Percentiles rank a stretch among this genome's conserved stretches.
These are phyloP conservation scores for Nematopogon swammerdamellus DNA, from an alignment of 2,888 invertebrate genomes.

Conservation along the genomic window DNA sequence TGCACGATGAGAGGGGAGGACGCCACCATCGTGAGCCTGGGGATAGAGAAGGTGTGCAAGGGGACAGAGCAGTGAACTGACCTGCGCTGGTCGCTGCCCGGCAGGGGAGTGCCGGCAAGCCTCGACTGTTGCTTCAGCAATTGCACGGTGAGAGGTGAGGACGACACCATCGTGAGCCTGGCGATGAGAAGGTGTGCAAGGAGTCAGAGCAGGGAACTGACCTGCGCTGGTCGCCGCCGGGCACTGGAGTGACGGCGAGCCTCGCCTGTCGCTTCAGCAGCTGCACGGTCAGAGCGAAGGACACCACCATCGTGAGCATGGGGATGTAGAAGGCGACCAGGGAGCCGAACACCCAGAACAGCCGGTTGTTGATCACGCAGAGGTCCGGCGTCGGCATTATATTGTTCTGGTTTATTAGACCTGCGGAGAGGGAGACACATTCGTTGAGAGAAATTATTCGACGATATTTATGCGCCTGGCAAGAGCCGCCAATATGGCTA, in stretches of 20 bases:
- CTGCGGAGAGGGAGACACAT: slow-evolving; percentile 43
- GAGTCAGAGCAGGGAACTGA: slow-evolving; percentile 71
- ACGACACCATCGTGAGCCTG: slow-evolving; percentile 91
- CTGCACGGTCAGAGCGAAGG: slow-evolving; percentile 86
- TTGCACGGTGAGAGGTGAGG: slow-evolving; percentile 86
- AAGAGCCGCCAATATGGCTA: no score
- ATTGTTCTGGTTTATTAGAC: slow-evolving; percentile 70
- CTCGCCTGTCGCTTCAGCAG: slow-evolving; percentile 77
- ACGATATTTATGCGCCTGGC: no score
- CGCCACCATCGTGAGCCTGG: slow-evolving; percentile 92
- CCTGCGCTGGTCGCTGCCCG: slow-evolving; percentile 44
- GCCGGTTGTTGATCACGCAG: slow-evolving; percentile 81
- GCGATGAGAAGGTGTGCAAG: slow-evolving; percentile 90
- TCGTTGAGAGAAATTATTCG: slow-evolving; percentile 2
- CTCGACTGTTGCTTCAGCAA: slow-evolving; percentile 77
- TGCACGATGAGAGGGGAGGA: slow-evolving; percentile 89
- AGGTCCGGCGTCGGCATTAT: slow-evolving; percentile 75
- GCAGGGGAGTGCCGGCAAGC: slow-evolving; percentile 57
- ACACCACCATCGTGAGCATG: slow-evolving; percentile 91
- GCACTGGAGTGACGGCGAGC: slow-evolving; percentile 57
- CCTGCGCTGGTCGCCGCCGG: slow-evolving; percentile 44
- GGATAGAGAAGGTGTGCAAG: slow-evolving; percentile 94
- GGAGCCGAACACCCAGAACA: slow-evolving; percentile 89
- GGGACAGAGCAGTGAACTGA: no score
- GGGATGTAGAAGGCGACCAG: slow-evolving; percentile 93